phyloP scores from a whole-genome alignment of 2,113 vertebrate genomes.

The Gymnobelideus leadbeateri region DNA sequence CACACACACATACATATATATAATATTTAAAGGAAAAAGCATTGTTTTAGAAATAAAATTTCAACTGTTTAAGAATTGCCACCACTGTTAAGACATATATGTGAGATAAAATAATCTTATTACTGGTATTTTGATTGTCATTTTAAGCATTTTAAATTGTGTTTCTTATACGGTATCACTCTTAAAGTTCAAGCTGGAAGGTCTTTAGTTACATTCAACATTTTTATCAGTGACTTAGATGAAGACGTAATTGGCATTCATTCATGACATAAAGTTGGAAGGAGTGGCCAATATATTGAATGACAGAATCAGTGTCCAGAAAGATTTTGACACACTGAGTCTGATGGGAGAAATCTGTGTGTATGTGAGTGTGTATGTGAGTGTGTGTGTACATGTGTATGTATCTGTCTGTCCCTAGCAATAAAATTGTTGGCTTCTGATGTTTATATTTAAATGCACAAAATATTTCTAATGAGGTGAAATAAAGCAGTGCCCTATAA shows the following conservation, averaged over 20 bases:
- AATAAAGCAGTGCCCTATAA: neutral
- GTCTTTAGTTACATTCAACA: neutral
- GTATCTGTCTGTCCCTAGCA: neutral
- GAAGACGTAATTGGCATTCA: neutral
- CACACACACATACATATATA: too few species aligned
- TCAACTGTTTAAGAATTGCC: too few species aligned
- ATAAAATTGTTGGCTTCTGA: neutral
- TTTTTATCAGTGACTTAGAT: neutral
- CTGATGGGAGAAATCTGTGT: neutral
- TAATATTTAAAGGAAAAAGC: neutral
- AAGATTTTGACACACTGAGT: neutral
- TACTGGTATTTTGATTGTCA: neutral
- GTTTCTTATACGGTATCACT: neutral
- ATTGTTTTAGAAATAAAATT: neutral
- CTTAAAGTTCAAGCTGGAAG: neutral
- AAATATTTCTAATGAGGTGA: neutral
- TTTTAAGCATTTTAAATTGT: neutral
- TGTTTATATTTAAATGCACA: neutral
- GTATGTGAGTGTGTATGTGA: neutral
- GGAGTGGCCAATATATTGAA: neutral
- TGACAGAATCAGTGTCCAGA: neutral
- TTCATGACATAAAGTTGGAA: neutral
- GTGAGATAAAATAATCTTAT: neutral
- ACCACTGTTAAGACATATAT: neutral
- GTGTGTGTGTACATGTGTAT: too few species aligned